Evolutionary conservation across 2,113 vertebrate genomes (phyloP).

Genomic region (Petrocephalus microphthalmus): DNA sequence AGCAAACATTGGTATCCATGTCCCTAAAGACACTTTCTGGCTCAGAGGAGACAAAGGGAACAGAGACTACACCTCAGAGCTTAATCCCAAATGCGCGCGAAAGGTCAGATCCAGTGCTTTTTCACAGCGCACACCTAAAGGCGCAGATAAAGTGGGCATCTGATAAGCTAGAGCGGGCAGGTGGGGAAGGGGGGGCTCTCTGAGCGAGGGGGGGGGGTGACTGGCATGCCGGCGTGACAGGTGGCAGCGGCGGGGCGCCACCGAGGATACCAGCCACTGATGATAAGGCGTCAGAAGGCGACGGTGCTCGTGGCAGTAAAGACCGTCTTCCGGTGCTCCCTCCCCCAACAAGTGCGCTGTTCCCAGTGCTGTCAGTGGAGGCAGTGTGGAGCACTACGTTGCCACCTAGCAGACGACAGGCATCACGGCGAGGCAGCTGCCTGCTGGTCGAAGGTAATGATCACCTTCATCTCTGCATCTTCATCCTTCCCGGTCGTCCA

Average conservation of each 20-base stretch:
- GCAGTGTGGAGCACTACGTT: conserved; percentile 26
- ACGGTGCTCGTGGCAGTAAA: neutral
- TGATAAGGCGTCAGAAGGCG: neutral
- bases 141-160: neutral
- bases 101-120: neutral
- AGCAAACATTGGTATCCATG: neutral
- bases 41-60: neutral
- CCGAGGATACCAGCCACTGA: neutral
- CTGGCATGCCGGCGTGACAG: neutral
- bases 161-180: neutral
- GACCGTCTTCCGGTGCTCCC: neutral
- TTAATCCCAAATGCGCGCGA: neutral
- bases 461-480: conserved; percentile 37
- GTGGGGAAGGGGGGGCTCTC: neutral
- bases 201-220: neutral
- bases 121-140: neutral
- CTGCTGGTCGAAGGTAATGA: conserved; percentile 47
- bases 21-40: neutral
- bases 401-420: conserved; percentile 21
- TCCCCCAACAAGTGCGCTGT: neutral
- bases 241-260: neutral
- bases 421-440: conserved; percentile 43
- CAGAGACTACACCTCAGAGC: neutral
- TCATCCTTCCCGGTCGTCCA: neutral
- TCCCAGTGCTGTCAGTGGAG: conserved; percentile 1